phyloP scores from a whole-genome alignment of 1,140 invertebrate species.

The Hyles vespertilio region DNA sequence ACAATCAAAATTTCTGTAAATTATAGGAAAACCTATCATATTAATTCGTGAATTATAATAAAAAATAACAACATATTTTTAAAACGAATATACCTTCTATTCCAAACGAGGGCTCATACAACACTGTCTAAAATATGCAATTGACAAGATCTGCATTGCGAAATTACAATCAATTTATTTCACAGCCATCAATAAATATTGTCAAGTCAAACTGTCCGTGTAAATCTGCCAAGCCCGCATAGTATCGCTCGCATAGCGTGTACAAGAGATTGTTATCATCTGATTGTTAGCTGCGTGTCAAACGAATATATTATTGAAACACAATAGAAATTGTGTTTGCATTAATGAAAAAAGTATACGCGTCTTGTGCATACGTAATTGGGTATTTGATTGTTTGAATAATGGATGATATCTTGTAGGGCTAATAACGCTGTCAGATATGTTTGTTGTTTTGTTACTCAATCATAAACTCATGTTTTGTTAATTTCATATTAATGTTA shows the following conservation, averaged over 20 bases:
- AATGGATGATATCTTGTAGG: conserved; percentile 2
- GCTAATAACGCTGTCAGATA: background rate
- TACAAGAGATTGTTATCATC: conserved; percentile 20
- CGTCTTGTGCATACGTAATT: conserved; percentile 16
- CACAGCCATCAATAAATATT: background rate
- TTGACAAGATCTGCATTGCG: too few species aligned
- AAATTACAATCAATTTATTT: too few species aligned
- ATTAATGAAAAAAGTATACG: conserved; percentile 9
- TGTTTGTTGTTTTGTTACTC: conserved; percentile 2
- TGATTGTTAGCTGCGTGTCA: conserved; percentile 15
- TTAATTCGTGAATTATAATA: too few species aligned
- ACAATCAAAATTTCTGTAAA: too few species aligned
- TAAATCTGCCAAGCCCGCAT: conserved; percentile 2
- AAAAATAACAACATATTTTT: too few species aligned
- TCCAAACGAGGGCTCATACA: too few species aligned
- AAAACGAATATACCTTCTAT: too few species aligned
- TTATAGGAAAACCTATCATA: too few species aligned
- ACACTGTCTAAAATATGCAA: too few species aligned
- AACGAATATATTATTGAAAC: conserved; percentile 17
- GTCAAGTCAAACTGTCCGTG: background rate
- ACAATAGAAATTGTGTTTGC: conserved; percentile 20
- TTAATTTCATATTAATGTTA: too few species aligned
- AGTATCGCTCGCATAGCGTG: conserved; percentile 3
- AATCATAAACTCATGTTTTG: too few species aligned
- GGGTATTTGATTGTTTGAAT: conserved; percentile 15